These are phyloP conservation scores for Mesorhabditis spiculigera DNA, from an alignment of 2,888 invertebrate genomes.

Conservation along the genomic window DNA sequence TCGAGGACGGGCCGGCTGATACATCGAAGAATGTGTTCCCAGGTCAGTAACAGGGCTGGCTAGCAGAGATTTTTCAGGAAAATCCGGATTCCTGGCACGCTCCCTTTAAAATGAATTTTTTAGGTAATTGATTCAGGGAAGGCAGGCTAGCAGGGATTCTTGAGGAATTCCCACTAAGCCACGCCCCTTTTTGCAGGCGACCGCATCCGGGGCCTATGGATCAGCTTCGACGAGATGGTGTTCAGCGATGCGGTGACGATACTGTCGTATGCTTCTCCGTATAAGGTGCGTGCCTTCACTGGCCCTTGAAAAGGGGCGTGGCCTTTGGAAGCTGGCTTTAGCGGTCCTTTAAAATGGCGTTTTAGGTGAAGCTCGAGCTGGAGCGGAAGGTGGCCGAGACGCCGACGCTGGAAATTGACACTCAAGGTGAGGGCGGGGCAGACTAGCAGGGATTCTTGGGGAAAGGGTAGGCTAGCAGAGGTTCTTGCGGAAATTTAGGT, in stretches of 20 bases:
- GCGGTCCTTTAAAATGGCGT: neutral
- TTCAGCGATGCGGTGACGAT: constrained; percentile 85
- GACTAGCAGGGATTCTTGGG: neutral
- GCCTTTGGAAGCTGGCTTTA: neutral
- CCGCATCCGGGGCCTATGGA: constrained; percentile 79
- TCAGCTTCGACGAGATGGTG: constrained; percentile 82
- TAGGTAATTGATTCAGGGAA: no score
- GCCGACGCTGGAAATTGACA: neutral
- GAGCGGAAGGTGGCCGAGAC: constrained; percentile 31
- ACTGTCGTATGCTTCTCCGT: constrained; percentile 84
- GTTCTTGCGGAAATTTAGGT: neutral
- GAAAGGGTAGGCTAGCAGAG: neutral
- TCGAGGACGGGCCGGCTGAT: no score
- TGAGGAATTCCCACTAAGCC: neutral
- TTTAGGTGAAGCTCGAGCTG: constrained; percentile 37
- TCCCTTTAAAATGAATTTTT: no score
- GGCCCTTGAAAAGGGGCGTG: neutral
- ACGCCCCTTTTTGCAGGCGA: constrained; percentile 69
- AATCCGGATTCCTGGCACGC: no score
- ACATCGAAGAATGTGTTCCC: no score
- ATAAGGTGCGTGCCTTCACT: constrained; percentile 67
- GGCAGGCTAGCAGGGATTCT: no score
- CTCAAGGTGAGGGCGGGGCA: no score
- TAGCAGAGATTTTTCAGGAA: no score
- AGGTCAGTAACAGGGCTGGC: no score